These are phyloP conservation scores for Drosophila birchii DNA, from an alignment of 2,888 invertebrate species.

Conservation along the genomic window DNA sequence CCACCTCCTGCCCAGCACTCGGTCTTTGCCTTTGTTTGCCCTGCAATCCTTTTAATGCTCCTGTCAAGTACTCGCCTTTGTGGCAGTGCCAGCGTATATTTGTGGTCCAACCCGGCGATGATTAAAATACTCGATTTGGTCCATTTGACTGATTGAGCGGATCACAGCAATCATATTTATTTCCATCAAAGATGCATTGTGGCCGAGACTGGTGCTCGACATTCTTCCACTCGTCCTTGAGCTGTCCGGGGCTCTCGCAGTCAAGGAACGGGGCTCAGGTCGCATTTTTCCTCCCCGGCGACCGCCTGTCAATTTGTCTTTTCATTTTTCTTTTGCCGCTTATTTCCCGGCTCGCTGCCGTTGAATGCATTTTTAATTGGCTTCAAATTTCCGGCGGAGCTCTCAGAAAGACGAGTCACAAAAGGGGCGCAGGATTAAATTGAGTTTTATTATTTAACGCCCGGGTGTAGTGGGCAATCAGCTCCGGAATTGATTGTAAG, in stretches of 20 bases:
- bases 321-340: conserved; percentile 44
- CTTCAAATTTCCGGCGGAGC: conserved; percentile 62
- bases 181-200: conserved; percentile 40
- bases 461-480: conserved; percentile 29
- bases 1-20: conserved; percentile 28
- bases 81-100: conserved; percentile 22
- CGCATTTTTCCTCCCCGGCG: conserved; percentile 29
- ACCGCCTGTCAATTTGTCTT: conserved; percentile 65
- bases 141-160: conserved; percentile 62
- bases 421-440: conserved; percentile 36
- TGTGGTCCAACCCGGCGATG: conserved; percentile 31
- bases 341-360: conserved; percentile 62
- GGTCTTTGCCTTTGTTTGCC: conserved; percentile 52
- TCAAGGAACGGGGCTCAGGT: conserved; percentile 8
- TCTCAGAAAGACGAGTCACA: conserved; percentile 38
- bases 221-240: conserved; percentile 19
- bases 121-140: conserved; percentile 45
- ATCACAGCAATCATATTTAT: conserved; percentile 56
- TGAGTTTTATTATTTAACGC: conserved; percentile 61
- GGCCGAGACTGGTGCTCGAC: not conserved
- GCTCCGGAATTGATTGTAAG: conserved; percentile 34
- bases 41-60: conserved; percentile 63
- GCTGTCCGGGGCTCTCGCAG: conserved; percentile 9
- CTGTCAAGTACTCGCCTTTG: conserved; percentile 64
- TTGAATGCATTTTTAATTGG: conserved; percentile 73